Evolutionary conservation across 2,888 invertebrate species (phyloP), one percentile per base, ranked within the genome.

Genomic region (Bhutanitis thaidina): DNA sequence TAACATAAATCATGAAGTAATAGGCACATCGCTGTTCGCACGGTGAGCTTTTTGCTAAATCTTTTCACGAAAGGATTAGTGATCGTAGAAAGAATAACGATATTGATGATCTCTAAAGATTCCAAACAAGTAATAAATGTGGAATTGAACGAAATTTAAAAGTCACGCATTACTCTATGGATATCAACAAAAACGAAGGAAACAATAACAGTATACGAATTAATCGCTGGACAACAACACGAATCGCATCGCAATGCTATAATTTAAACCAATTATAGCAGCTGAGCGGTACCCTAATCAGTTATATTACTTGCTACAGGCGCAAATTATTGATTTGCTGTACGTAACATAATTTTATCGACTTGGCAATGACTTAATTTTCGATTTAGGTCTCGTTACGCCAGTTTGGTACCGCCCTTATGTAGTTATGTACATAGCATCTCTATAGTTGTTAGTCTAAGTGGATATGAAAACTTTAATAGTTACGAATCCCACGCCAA

Each of bases 221-320:
- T 39, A 44, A 39, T 32, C 10, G n/a, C n/a, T n/a, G 29, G 14
- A 45, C 34, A 35, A 35, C 12, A 38, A 14, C 44, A 40, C 30
- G 39, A 29, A 39, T 32, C 13, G 27, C 32, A 35, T 13, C 3
- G 29, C n/a, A 13, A 25, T 12, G 29, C 35, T 44, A 30, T 52
- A 52, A 51, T 54, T 54, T 50, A 50, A 36, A 12, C 45, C 44
- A 50, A 50, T 50, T 50, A 45, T 32, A 49, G 32, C 25, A 45
- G 32, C 25, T 1, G 12, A 25, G 38, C 40, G 9, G n/a, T n/a
- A 37, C 12, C 29, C 46, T 46, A 49, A 46, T 44, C 48, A 39
- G 20, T 48, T 43, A 35, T 34, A 55, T 49, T 49, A 13, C 29
- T n/a, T n/a, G n/a, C n/a, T n/a, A n/a, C n/a, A 15, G n/a, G n/a